phyloP scores from a whole-genome alignment of 1,140 invertebrate species.

The Aphaenogaster rudis region DNA sequence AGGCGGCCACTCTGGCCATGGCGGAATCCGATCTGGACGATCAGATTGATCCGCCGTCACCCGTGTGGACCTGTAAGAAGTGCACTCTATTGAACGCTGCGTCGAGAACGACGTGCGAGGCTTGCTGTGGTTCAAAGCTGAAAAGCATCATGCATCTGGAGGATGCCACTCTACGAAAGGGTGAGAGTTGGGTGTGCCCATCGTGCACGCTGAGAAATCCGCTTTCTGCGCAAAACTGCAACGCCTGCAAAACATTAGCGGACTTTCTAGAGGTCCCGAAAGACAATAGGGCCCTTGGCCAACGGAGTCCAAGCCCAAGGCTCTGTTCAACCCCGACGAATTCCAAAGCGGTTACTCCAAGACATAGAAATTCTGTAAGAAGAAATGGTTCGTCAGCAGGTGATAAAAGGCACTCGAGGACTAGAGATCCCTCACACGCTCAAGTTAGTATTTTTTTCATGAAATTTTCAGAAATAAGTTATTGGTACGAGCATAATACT shows the following conservation, averaged over 20 bases:
- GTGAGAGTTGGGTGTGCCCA: constrained; percentile 93
- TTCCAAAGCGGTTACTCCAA: constrained; percentile 82
- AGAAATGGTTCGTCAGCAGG: constrained; percentile 80
- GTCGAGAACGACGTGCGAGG: constrained; percentile 91
- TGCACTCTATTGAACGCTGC: constrained; percentile 94
- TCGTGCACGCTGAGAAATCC: constrained; percentile 95
- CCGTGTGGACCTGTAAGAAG: constrained; percentile 94
- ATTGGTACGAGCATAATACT: background rate
- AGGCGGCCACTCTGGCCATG: constrained; percentile 85
- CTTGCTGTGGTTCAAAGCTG: constrained; percentile 93
- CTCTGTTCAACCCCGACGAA: constrained; percentile 77
- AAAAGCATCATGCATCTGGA: constrained; percentile 89
- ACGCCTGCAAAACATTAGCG: constrained; percentile 91
- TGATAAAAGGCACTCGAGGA: constrained; percentile 82
- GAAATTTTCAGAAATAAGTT: background rate
- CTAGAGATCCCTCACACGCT: constrained; percentile 78
- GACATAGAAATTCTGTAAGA: constrained; percentile 84
- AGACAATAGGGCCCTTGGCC: constrained; percentile 76
- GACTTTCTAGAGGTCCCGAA: constrained; percentile 83
- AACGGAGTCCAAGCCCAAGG: constrained; percentile 84
- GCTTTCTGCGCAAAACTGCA: constrained; percentile 90
- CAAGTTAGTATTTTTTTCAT: constrained; percentile 74
- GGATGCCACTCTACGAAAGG: constrained; percentile 91
- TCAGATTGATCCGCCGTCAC: constrained; percentile 80
- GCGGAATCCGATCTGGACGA: constrained; percentile 84